Conservation (phyloP, 35 echinoderm and acorn worm genomes). For the Ophioderma brevispina region DNA sequence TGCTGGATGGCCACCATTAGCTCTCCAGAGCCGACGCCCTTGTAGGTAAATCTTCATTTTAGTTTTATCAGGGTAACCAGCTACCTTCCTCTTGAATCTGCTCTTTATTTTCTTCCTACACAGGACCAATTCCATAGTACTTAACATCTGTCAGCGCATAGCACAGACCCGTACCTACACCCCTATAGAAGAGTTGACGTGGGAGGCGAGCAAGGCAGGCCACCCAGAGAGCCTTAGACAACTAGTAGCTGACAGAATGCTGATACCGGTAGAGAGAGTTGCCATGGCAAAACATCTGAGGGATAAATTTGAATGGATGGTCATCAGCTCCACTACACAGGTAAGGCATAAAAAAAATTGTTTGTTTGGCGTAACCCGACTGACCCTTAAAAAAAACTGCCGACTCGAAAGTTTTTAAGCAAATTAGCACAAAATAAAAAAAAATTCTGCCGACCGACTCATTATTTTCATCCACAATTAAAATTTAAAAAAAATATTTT, state of each 20-base stretch:
- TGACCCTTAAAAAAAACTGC: no score
- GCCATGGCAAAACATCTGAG: conserved; percentile 69
- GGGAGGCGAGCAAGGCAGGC: conserved; percentile 63
- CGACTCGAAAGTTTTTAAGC: no score
- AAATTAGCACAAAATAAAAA: no score
- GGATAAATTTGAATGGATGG: conserved; percentile 82
- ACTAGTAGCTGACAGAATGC: conserved; percentile 46
- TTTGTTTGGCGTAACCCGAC: no score
- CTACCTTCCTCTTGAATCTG: not conserved
- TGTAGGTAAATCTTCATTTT: no score
- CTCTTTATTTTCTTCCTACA: not conserved
- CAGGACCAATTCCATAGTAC: conserved; percentile 62
- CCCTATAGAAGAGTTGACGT: conserved; percentile 73
- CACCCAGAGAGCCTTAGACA: conserved; percentile 63
- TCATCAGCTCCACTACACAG: conserved; percentile 32
- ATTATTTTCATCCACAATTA: no score
- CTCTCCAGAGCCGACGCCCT: no score
- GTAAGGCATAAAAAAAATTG: no score
- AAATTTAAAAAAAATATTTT: no score
- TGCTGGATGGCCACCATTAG: no score
- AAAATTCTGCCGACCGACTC: no score
- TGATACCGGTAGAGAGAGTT: conserved; percentile 68
- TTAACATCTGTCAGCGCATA: conserved; percentile 67
- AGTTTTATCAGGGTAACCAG: not conserved
- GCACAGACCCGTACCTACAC: conserved; percentile 54